Conservation (phyloP, 1,140 invertebrate species). For the Agrypnia vestita region DNA sequence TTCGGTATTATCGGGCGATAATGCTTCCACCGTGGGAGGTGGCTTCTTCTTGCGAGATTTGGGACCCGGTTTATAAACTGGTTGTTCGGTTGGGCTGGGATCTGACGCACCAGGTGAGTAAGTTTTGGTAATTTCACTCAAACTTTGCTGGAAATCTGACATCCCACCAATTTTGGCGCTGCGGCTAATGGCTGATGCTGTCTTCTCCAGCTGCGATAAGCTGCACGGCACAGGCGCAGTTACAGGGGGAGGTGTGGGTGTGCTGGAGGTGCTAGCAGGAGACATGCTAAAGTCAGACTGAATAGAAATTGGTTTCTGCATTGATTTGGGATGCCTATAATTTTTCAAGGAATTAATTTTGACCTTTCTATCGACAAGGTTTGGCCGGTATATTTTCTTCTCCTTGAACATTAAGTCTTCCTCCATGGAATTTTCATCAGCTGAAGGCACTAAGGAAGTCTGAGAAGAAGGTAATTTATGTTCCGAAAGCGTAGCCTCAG, state of each 20-base stretch:
- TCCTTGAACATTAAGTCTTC: conserved; percentile 46
- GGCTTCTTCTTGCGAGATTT: conserved; percentile 70
- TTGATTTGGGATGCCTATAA: conserved; percentile 69
- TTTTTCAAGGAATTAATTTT: conserved; percentile 72
- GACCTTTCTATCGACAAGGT: conserved; percentile 62
- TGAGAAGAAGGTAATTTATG: conserved; percentile 43
- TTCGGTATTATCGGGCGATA: conserved; percentile 62
- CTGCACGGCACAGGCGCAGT: conserved; percentile 64
- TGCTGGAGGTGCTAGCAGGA: conserved; percentile 52
- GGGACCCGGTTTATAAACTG: conserved; percentile 62
- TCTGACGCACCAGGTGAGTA: conserved; percentile 67
- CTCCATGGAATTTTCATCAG: conserved; percentile 54
- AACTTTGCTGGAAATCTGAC: conserved; percentile 70
- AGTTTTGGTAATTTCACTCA: conserved; percentile 71
- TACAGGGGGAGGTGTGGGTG: conserved; percentile 52
- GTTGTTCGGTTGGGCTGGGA: conserved; percentile 12
- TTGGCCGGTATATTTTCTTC: conserved; percentile 55
- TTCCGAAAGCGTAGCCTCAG: conserved; percentile 66
- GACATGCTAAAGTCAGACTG: conserved; percentile 50
- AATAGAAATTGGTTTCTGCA: conserved; percentile 49
- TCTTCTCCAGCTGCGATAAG: conserved; percentile 68
- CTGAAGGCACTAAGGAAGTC: background rate
- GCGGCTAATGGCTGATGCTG: conserved; percentile 62
- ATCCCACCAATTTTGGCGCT: conserved; percentile 66
- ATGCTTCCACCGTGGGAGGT: conserved; percentile 58